Conservation (phyloP, 2,888 invertebrate species). For the Saturnia pavonia region DNA sequence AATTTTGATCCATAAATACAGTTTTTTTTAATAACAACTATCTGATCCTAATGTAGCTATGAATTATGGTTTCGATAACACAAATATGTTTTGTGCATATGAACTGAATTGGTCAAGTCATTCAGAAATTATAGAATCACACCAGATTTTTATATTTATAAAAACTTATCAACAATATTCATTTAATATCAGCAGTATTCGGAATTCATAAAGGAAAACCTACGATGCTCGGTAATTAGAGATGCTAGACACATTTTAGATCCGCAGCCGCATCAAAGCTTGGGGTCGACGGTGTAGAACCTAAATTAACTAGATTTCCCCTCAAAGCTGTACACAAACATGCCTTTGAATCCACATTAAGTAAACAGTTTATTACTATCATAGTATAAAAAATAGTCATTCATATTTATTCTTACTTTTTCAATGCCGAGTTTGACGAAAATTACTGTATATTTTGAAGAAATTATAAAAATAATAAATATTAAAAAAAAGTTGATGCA, state of each 20-base stretch:
- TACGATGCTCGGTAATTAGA: slow-evolving; percentile 25
- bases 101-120: no score
- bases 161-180: neutral
- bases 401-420: neutral
- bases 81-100: no score
- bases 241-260: slow-evolving; percentile 27
- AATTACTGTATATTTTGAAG: no score
- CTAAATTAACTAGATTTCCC: slow-evolving; percentile 40
- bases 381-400: neutral
- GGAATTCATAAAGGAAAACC: slow-evolving; percentile 32
- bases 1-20: no score
- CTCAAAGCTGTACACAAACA: slow-evolving; percentile 20
- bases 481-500: no score
- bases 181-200: slow-evolving; percentile 24
- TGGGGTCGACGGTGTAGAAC: slow-evolving; percentile 26
- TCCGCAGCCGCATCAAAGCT: slow-evolving; percentile 30
- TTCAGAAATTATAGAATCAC: no score
- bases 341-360: slow-evolving; percentile 1
- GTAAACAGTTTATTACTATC: neutral
- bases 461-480: no score
- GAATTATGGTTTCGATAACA: no score
- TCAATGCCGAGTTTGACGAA: no score
- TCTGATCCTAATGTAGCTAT: no score
- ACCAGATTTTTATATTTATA: neutral
- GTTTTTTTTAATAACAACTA: no score